Evolutionary conservation across 2,113 vertebrate species (phyloP).

Genomic region (Pluvianellus socialis): DNA sequence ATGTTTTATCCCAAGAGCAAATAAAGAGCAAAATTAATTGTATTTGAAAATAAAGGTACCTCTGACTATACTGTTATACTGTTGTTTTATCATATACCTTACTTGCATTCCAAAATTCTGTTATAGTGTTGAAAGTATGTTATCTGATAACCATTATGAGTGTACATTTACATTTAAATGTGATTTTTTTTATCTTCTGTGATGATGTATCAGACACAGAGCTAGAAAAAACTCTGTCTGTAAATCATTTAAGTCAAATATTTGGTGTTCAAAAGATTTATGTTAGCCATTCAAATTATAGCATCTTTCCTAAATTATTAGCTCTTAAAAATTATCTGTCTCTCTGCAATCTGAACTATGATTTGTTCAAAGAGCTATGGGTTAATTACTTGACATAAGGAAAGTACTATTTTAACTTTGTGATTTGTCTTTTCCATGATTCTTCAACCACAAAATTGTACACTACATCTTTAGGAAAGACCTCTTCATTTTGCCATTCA

Average conservation of each 20-base stretch:
- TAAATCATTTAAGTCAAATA: background rate
- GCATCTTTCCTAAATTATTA: background rate
- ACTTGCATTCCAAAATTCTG: background rate
- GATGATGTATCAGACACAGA: background rate
- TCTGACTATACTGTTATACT: background rate
- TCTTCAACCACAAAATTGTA: background rate
- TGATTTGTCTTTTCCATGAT: background rate
- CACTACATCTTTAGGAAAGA: background rate
- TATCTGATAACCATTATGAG: background rate
- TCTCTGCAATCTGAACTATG: background rate
- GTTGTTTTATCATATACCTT: background rate
- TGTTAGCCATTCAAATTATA: background rate
- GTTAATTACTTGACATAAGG: background rate
- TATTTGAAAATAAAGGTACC: background rate
- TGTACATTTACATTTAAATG: background rate
- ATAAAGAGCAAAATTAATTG: slow-evolving; percentile 21
- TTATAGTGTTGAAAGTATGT: background rate
- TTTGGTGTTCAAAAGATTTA: background rate
- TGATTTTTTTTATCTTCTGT: background rate
- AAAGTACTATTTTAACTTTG: background rate
- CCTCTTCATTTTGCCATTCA: background rate
- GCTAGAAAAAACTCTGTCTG: background rate
- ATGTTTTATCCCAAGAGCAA: slow-evolving; percentile 32
- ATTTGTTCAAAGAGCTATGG: background rate
- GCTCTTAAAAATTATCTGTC: background rate